Evolutionary conservation across 2,888 invertebrate species (phyloP), one percentile per base, ranked within the genome.

Genomic region (Petrolisthes cinctipes): DNA sequence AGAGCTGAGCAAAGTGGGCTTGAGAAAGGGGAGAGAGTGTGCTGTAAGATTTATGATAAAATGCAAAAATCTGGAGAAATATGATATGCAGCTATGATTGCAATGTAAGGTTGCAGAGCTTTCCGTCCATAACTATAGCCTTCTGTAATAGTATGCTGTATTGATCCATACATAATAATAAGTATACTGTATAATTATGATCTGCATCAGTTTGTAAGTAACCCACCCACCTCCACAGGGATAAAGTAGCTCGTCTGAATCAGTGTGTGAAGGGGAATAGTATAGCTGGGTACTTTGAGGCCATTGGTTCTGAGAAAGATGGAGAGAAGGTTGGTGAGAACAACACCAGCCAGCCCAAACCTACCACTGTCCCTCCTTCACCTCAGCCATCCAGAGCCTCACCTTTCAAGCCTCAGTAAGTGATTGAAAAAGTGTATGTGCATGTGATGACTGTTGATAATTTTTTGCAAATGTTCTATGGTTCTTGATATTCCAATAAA

Each of bases 161-260:
- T 1, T 37, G 37, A 37, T 37, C 37, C 37, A 37, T 37, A 37
- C 37, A 37, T 1, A 37, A 37, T 37, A 37, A 37, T 37, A 37
- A 37, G 37, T 37, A 73, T 73, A 14, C 23, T 3, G 5, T 73
- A 5, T 17, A 20, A 23, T 23, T 73, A 5, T 23, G 7, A 17
- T 79, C n/a, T 79, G 4, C 54, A 54, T 79, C 56, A n/a, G 9
- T 53, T n/a, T 51, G n/a, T 23, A 20, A 51, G 51, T 37, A 71
- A 7, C 57, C 73, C 14, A 11, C 17, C 20, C 0, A 37, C 23
- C 20, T 9, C 20, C 56, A 51, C 85, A 86, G 86, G 86, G 86
- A 86, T 66, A 86, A 86, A 51, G 81, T 81, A 6, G 86, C 86
- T n/a, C 73, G 81, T 37, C 73, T 80, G 57, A 76, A 51, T 37